Evolutionary conservation across 2,888 invertebrate species (phyloP).

Genomic region (Meiosimyza decipiens): DNA sequence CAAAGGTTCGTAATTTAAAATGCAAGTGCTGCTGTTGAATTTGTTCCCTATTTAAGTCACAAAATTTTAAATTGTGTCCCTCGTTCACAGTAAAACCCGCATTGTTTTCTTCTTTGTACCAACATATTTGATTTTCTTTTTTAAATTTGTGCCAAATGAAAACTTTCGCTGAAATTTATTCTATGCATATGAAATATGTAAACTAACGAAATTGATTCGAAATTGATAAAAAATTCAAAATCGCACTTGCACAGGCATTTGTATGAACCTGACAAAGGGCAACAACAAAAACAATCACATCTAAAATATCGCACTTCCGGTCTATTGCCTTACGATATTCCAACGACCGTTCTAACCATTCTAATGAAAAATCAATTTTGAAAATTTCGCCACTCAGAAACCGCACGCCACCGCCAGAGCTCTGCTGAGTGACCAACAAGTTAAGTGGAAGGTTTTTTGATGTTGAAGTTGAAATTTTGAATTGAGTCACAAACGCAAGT

Average conservation of each 20-base stretch:
- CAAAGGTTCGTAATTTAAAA: too few species aligned
- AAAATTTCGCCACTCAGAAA: not conserved
- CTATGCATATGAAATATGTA: slow-evolving; percentile 28
- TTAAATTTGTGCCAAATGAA: slow-evolving; percentile 19
- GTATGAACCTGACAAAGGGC: not conserved
- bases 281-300: not conserved
- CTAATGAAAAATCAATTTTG: slow-evolving; percentile 27
- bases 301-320: slow-evolving; percentile 17
- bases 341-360: slow-evolving; percentile 7
- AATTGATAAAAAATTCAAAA: slow-evolving; percentile 27
- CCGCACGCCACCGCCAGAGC: not conserved
- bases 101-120: not conserved
- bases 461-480: too few species aligned
- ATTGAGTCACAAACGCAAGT: too few species aligned
- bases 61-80: not conserved
- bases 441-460: too few species aligned
- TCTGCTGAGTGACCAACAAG: not conserved
- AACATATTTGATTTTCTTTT: not conserved
- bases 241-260: slow-evolving; percentile 4
- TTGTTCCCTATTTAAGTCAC: too few species aligned
- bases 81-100: not conserved
- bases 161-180: slow-evolving; percentile 23
- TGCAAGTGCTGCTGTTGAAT: too few species aligned
- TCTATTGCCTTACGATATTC: slow-evolving; percentile 19
- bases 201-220: slow-evolving; percentile 25